These are phyloP conservation scores for Anagyrus pseudococci DNA, from an alignment of 2,888 invertebrate genomes.

Conservation along the genomic window DNA sequence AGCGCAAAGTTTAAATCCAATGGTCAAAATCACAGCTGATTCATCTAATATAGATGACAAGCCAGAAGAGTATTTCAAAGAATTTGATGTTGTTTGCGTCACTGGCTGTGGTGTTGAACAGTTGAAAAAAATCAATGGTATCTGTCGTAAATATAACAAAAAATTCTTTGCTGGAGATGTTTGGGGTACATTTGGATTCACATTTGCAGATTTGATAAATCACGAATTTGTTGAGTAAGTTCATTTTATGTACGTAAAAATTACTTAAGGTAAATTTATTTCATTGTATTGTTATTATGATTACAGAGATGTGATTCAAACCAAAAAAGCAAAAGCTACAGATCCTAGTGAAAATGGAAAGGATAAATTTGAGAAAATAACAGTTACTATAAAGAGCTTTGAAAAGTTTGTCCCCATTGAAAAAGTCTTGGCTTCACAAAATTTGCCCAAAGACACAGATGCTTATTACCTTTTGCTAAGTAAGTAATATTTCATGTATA, in stretches of 20 bases:
- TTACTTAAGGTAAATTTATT: background rate
- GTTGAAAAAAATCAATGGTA: constrained; percentile 76
- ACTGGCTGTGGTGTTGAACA: constrained; percentile 77
- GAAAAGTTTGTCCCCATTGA: constrained; percentile 74
- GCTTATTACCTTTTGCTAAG: constrained; percentile 77
- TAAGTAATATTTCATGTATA: constrained; percentile 52
- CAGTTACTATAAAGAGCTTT: constrained; percentile 70
- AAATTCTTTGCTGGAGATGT: constrained; percentile 92
- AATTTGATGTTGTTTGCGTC: constrained; percentile 85
- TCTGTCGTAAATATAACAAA: constrained; percentile 76
- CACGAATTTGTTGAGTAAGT: constrained; percentile 83
- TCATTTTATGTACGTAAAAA: constrained; percentile 1
- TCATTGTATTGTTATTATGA: too few species aligned
- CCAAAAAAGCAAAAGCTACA: constrained; percentile 63
- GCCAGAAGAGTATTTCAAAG: constrained; percentile 73
- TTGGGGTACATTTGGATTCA: constrained; percentile 92
- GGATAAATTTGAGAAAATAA: constrained; percentile 66
- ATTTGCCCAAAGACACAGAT: constrained; percentile 53
- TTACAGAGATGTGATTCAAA: constrained; percentile 65
- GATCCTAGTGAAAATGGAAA: constrained; percentile 64
- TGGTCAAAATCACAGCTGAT: constrained; percentile 83
- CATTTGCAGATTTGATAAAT: constrained; percentile 86
- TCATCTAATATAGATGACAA: constrained; percentile 71
- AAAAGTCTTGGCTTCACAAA: constrained; percentile 68
- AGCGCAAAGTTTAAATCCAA: constrained; percentile 88